These are phyloP conservation scores for Eilema griseolum DNA, from an alignment of 2,888 invertebrate species.

Conservation along the genomic window DNA sequence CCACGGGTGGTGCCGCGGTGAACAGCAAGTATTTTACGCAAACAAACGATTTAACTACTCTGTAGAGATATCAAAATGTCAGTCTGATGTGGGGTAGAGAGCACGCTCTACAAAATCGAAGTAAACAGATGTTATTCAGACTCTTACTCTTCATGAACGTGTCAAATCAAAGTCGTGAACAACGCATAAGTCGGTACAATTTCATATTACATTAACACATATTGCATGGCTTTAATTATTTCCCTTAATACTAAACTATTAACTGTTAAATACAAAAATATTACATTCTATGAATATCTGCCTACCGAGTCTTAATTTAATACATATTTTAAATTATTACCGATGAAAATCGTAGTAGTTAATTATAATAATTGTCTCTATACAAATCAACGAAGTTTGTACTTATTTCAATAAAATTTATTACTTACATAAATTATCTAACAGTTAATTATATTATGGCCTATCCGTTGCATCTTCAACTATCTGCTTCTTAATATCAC, in stretches of 20 bases:
- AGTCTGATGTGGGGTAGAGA: no score
- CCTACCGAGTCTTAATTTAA: no score
- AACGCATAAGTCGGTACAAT: no score
- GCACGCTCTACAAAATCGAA: not conserved
- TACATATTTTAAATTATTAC: not conserved
- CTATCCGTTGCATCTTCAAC: constrained; percentile 47
- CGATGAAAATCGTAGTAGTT: not conserved
- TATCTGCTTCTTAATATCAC: constrained; percentile 59
- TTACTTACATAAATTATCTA: constrained; percentile 2
- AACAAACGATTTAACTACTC: no score
- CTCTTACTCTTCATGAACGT: not conserved
- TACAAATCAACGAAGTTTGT: constrained; percentile 21
- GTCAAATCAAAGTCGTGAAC: not conserved
- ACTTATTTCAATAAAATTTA: constrained; percentile 21
- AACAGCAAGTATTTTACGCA: no score
- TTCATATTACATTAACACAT: no score
- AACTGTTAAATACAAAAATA: not conserved
- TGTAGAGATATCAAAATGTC: no score
- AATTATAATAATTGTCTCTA: not conserved
- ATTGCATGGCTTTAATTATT: not conserved
- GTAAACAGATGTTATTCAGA: not conserved
- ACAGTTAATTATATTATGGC: constrained; percentile 51
- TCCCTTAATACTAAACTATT: not conserved
- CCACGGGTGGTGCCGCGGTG: no score
- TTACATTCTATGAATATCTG: no score